Evolutionary conservation across 2,113 vertebrate genomes (phyloP), one percentile per base, ranked within the genome.

Genomic region (Ceuthmochares aereus): DNA sequence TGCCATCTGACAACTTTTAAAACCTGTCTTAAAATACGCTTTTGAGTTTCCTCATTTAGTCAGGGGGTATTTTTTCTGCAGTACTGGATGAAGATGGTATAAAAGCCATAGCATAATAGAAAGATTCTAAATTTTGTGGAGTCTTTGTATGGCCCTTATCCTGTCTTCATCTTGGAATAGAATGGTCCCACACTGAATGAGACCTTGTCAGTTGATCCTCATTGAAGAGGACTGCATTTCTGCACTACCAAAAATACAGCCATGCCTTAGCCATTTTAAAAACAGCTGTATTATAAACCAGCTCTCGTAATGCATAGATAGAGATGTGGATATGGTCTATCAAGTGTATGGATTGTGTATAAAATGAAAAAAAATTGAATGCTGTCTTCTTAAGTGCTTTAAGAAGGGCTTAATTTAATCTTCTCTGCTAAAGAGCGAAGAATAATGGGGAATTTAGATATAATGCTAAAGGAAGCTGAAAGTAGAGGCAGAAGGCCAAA

Each of bases 341-440:
- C 68, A 67, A 10, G 66, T 37, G 16, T 91, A 76, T 85, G 67
- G 78, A 34, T 89, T 85, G 87, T 80, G 51, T 83, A 75, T 70
- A 64, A 83, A 95, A 90, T 69, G 81, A 60, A 94, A 18, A 87
- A 18, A 93, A 85, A 70, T 87, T 85, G 78, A 89, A 73, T 89
- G 91, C 75, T 94, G 91, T 94, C 49, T 0, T 96, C 91, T 87
- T 93, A 95, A 40, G 58, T 96, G 70, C 94, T 95, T 94, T 93
- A 51, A 85, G 89, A 90, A 90, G 51, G 42, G 87, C 89, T 97
- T 96, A 97, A 94, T 96, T 97, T 97, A 95, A 96, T 96, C 89
- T 90, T 85, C 67, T 47, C 51, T 77, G 23, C 84, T 87, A 95
- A 96, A 89, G 87, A 93, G 82, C 87, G 87, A 86, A 67, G 54